Base-by-base conservation (phyloP, 2,888 invertebrate species). In the Orchesella flavescens region DNA sequence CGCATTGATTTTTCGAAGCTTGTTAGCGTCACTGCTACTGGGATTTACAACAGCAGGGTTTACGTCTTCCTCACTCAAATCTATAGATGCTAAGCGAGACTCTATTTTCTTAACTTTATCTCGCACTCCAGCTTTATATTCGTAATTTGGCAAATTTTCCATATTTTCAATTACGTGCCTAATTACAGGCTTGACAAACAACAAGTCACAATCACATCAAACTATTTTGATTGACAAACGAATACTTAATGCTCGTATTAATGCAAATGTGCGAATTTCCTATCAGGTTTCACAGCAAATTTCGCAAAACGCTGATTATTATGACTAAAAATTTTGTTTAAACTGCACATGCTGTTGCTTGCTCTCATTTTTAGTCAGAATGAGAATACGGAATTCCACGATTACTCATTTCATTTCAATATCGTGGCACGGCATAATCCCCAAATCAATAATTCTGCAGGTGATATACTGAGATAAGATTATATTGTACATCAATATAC, bases 51-150 rank as follows among this genome's bases (percentile, higher is more conserved):
- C 10, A n/a, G 53, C 17, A 53, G 10, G 10, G 1, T 17, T 34
- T 34, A 4, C 34, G 34, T 49, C 49, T 49, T 49, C 49, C 49
- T 49, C n/a, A n/a, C 49, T 49, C 49, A 4, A 4, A 34, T 49
- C 63, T 49, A 19, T 0, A 71, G 63, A 49, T 15, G 55, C 24
- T 12, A 82, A 10, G 4, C 46, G 44, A 43, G 73, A 43, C 44
- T 80, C 84, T 15, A 84, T 43, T 49, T 66, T 7, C 23, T 80
- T 75, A 1, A 84, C 84, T 66, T 80, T 84, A 9, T 71, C 75
- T 44, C 46, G 80, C 5, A 84, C 84, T 9, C 46, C 65, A 19
- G 76, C 71, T 43, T 71, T 59, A 19, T 74, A 81, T 9, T 55
- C 65, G 24, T 17, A 80, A 44, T 13, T 34, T n/a, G 19, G 0